Conservation (phyloP, 1,140 invertebrate species). For the Heliothis subflexa region DNA sequence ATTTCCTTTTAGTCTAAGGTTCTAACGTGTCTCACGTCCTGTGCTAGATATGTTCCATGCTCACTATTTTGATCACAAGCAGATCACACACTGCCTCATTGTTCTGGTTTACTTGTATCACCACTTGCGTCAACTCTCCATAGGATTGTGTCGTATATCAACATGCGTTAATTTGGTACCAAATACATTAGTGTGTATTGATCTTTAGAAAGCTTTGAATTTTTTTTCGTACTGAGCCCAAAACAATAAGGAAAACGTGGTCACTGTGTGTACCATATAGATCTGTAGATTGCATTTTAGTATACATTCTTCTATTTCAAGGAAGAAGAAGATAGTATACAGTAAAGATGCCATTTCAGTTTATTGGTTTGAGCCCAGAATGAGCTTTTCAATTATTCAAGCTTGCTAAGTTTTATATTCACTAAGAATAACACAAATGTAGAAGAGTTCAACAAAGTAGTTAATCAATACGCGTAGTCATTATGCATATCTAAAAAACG, state of each 20-base stretch:
- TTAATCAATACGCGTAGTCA: background rate
- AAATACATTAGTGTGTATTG: background rate
- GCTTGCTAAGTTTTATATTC: constrained; percentile 16
- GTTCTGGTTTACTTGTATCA: constrained; percentile 13
- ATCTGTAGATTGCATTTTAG: background rate
- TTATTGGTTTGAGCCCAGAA: constrained; percentile 15
- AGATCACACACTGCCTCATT: constrained; percentile 1
- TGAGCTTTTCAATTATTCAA: background rate
- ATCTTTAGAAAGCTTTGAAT: background rate
- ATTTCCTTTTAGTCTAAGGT: too few relatives aligned
- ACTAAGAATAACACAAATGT: background rate
- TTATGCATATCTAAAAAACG: background rate
- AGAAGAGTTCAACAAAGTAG: background rate
- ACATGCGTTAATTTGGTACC: constrained; percentile 2
- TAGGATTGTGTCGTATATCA: constrained; percentile 27
- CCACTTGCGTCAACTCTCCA: constrained; percentile 20
- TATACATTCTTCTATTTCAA: background rate
- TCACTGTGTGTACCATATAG: background rate
- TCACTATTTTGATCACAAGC: constrained; percentile 8
- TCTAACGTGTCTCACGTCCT: too few relatives aligned
- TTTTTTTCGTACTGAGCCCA: background rate
- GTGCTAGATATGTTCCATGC: too few relatives aligned
- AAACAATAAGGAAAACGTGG: background rate
- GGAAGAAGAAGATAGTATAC: too few relatives aligned
- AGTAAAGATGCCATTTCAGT: background rate